Evolutionary conservation across 1,140 invertebrate genomes (phyloP), one percentile per base, ranked within the genome.

Genomic region (Bombus pascuorum): DNA sequence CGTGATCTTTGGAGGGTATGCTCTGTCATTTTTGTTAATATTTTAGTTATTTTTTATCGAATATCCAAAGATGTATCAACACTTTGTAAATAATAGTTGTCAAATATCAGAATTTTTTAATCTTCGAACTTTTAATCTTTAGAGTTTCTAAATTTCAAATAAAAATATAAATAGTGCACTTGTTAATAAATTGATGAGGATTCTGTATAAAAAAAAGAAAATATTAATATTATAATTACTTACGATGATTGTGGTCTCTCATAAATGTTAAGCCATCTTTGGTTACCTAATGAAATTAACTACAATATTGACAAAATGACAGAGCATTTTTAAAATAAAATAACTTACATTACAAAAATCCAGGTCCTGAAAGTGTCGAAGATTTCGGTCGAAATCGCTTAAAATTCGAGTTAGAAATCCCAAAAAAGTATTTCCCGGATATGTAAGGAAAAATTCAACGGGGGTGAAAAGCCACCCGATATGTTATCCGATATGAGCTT

Each of bases 401-500:
- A 18, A 37, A 37, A 37, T n/a, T 37, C 15, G 22, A n/a, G 8
- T 53, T 22, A 53, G 39, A 34, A 39, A 53, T 3, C 13, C 18
- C 25, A 15, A 32, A 10, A 53, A n/a, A 18, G n/a, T 66, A 47
- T 18, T 39, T 53, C 37, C n/a, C 42, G 25, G 83, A 73, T 72
- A 72, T 80, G 25, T 10, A 22, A 62, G 42, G 53, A 57, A 62
- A 78, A 32, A 4, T 75, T 10, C 28, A 5, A 71, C 66, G 66
- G 6, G 47, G 39, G 66, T 78, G 75, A 78, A 71, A 78, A 42
- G 34, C 70, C 25, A 22, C 18, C 18, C 28, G 62, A 78, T 83
- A 83, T 83, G 73, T 57, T 62, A n/a, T 57, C n/a, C 22, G 47
- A 83, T 83, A 83, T 71, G 75, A 32, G 25, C 5, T 39, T 44